phyloP scores from a whole-genome alignment of 30 jellyfish, hydroid and myxozoan species.

The Aurelia aurita region DNA sequence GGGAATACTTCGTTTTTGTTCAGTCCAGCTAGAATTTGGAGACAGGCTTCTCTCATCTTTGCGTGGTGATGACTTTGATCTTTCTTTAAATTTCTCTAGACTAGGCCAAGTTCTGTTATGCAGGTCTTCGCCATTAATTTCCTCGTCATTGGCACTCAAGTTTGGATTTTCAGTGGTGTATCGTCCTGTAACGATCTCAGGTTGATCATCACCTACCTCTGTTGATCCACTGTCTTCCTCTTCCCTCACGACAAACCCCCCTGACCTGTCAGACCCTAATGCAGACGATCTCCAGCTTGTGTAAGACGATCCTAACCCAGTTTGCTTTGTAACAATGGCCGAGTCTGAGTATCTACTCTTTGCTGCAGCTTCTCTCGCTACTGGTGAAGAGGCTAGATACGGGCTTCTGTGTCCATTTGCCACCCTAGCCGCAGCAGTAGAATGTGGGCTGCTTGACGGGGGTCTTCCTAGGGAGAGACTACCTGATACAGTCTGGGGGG shows the following conservation, averaged over 20 bases:
- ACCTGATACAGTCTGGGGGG: background rate
- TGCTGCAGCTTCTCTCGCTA: background rate
- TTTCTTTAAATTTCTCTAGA: constrained; percentile 29
- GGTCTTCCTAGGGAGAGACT: constrained; percentile 4
- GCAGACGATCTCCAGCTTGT: constrained; percentile 53
- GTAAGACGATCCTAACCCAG: constrained; percentile 27
- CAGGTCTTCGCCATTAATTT: constrained; percentile 2
- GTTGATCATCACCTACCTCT: background rate
- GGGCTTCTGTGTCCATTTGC: background rate
- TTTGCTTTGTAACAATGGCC: background rate
- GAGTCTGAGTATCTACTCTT: background rate
- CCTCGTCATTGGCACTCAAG: background rate
- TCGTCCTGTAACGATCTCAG: background rate
- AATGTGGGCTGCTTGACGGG: constrained; percentile 46
- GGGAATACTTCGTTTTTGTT: constrained; percentile 50
- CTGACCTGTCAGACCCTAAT: constrained; percentile 1
- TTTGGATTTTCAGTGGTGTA: background rate
- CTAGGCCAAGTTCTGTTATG: constrained; percentile 81
- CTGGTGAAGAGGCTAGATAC: background rate
- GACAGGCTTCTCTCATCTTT: background rate
- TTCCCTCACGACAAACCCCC: constrained; percentile 5
- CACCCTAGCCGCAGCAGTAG: constrained; percentile 15
- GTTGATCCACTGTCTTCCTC: background rate
- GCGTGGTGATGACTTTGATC: background rate
- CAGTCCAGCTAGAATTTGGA: constrained; percentile 36